Evolutionary conservation across 2,113 vertebrate genomes (phyloP).

Genomic region (Spermophilus dauricus): DNA sequence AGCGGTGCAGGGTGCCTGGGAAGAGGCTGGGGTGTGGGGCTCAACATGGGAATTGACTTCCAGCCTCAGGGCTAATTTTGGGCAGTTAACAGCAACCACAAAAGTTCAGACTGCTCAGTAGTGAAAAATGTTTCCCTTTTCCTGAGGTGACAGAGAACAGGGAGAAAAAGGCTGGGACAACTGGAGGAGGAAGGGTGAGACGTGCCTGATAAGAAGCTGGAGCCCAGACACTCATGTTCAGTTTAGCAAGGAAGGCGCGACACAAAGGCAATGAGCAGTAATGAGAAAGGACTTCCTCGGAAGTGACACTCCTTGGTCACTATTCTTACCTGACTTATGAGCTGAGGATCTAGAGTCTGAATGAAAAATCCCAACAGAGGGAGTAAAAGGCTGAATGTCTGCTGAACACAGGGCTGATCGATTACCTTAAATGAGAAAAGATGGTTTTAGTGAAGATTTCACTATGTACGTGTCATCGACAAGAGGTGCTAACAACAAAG

Average conservation of each 20-base stretch:
- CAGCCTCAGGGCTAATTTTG: neutral
- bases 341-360: constrained; percentile 88
- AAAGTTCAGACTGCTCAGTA: neutral
- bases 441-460: neutral
- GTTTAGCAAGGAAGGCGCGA: neutral
- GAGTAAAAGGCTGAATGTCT: constrained; percentile 91
- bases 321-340: constrained; percentile 92
- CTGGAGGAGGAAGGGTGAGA: neutral
- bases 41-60: neutral
- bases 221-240: neutral
- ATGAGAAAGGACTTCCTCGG: neutral
- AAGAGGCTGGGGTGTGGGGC: neutral
- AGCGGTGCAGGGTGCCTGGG: neutral
- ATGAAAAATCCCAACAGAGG: constrained; percentile 90
- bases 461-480: neutral
- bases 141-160: neutral
- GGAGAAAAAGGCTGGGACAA: neutral
- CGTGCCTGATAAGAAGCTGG: neutral
- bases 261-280: neutral
- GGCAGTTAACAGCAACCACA: neutral
- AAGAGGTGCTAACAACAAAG: neutral
- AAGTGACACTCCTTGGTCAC: neutral
- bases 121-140: neutral
- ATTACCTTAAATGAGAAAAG: constrained; percentile 88
- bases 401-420: constrained; percentile 88